phyloP scores from a whole-genome alignment of 2,113 vertebrate genomes.

The Mungos mungo region DNA sequence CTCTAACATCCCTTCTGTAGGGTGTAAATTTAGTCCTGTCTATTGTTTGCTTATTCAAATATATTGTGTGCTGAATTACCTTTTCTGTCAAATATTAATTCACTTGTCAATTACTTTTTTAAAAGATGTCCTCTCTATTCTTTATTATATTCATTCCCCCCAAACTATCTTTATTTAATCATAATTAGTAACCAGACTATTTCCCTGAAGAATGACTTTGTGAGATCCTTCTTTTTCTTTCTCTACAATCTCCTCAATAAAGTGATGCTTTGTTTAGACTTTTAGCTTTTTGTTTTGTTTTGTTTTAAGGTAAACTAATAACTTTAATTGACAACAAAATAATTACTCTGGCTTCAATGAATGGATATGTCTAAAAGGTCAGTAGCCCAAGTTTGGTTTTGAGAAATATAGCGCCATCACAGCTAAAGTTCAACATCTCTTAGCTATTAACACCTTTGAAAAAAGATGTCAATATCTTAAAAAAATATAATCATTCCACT shows the following conservation, averaged over 20 bases:
- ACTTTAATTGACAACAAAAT: background rate
- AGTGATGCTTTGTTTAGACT: background rate
- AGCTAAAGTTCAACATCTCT: background rate
- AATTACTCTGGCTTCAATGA: background rate
- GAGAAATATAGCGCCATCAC: background rate
- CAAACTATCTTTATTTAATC: background rate
- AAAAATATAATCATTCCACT: background rate
- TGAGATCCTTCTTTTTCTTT: background rate
- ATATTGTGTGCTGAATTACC: background rate
- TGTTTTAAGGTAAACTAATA: background rate
- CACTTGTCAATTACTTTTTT: background rate
- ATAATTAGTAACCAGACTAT: background rate
- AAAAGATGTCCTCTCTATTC: background rate
- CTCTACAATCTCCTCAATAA: background rate
- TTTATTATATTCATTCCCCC: background rate
- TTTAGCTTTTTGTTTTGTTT: background rate
- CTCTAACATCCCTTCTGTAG: background rate
- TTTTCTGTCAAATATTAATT: background rate
- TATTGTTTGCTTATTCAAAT: background rate
- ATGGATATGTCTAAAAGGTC: background rate
- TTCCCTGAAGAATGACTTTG: background rate
- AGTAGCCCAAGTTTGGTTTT: background rate
- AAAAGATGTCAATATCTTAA: background rate
- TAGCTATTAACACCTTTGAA: background rate
- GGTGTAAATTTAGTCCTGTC: background rate